Percentiles rank a stretch among this genome's conserved stretches.
phyloP scores from a whole-genome alignment of 1,140 invertebrate species.

The Caenorhabditis brenneri region DNA sequence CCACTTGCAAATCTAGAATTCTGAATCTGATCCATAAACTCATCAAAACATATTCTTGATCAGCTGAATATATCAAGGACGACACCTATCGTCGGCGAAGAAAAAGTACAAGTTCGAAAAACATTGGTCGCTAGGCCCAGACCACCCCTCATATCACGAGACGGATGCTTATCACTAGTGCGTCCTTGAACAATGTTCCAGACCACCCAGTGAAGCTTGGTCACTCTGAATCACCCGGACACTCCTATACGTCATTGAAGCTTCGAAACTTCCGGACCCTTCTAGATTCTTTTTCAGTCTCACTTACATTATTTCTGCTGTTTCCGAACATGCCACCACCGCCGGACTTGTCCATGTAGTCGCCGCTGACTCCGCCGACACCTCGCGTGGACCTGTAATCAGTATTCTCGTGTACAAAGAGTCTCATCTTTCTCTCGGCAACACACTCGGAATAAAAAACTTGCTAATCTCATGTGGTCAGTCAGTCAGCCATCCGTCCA shows the following conservation, averaged over 20 bases:
- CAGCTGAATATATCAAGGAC: not conserved
- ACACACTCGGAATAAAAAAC: not conserved
- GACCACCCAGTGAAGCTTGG: too few relatives aligned
- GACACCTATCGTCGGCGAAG: not conserved
- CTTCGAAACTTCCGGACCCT: too few relatives aligned
- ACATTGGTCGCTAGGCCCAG: not conserved
- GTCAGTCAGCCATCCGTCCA: not conserved
- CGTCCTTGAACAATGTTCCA: too few relatives aligned
- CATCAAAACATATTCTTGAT: not conserved
- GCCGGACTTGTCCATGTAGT: slow-evolving; percentile 51
- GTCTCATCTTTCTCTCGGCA: not conserved
- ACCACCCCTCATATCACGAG: too few relatives aligned
- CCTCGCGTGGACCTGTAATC: slow-evolving; percentile 60
- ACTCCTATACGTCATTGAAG: too few relatives aligned
- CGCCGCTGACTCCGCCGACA: slow-evolving; percentile 63
- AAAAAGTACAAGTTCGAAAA: not conserved
- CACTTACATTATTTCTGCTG: slow-evolving; percentile 51
- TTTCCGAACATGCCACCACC: slow-evolving; percentile 48
- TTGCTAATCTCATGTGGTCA: slow-evolving; percentile 1
- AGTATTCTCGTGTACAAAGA: not conserved
- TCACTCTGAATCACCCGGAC: too few relatives aligned
- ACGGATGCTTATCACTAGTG: too few relatives aligned
- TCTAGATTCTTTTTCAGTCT: too few relatives aligned
- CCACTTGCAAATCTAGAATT: too few relatives aligned
- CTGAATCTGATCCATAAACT: not conserved